Base-by-base conservation (phyloP, 2,888 invertebrate genomes). In the Myopa tessellatipennis region DNA sequence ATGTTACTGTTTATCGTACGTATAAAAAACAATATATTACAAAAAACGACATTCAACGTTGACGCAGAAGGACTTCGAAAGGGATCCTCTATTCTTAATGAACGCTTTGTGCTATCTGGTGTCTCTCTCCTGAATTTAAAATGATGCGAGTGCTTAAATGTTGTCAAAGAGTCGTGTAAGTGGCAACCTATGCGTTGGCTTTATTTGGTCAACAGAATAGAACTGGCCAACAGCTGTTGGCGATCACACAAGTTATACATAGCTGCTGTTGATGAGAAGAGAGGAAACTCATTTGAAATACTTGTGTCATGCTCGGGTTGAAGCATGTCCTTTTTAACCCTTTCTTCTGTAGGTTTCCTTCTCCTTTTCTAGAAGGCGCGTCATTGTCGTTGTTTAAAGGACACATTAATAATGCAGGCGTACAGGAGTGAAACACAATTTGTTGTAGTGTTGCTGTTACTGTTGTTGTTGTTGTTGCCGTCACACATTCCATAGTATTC, bases 221-320 rank as follows among this genome's bases (percentile, higher is more conserved):
- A 70, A 10, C 36, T 14, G n/a, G 70, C 36, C 34, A 50, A 55
- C 70, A 70, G 70, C 70, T 70, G 70, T 55, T 55, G 26, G 38
- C 38, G 50, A 36, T 70, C 70, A 70, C 70, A 70, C 55, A 55
- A 52, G 52, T 16, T 50, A 36, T 40, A 67, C 16, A 55, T 4
- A n/a, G 38, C 38, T 18, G 38, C 40, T 67, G 67, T 67, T 40
- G 40, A 40, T 36, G 38, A n/a, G 36, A 67, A 40, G 10, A 55
- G 36, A 40, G n/a, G n/a, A n/a, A 67, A 67, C 34, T 67, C 36
- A 67, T 67, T 67, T 40, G 67, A 67, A 67, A 40, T 67, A 40
- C 36, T 67, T 67, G 16, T 12, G 40, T 67, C 67, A 67, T 40
- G 63, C 14, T 36, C 34, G 14, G 14, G 34, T 26, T 26, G 26